phyloP scores from a whole-genome alignment of 2,888 invertebrate genomes.

The Dryococelus australis region DNA sequence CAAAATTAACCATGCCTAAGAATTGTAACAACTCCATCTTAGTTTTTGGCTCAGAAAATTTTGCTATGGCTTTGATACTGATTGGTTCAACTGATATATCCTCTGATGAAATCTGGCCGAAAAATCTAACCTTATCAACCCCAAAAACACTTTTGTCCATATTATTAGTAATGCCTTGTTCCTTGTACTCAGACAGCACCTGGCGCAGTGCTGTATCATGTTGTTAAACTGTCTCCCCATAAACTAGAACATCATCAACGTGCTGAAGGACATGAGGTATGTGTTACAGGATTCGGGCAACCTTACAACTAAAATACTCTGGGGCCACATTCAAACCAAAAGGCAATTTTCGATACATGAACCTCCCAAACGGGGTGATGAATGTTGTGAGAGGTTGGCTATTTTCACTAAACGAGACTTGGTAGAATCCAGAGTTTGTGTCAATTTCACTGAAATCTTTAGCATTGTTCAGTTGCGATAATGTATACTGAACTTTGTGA shows the following conservation, averaged over 20 bases:
- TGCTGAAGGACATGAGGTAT: neutral
- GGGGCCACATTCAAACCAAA: neutral
- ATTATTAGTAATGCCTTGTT: neutral
- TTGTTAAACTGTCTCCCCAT: neutral
- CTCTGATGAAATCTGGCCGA: neutral
- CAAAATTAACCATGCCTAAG: neutral
- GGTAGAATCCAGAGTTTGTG: neutral
- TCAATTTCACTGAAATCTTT: neutral
- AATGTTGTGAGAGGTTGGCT: neutral
- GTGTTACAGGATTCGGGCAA: neutral
- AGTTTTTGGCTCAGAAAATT: neutral
- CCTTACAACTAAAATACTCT: neutral
- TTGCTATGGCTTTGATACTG: neutral
- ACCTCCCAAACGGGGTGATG: slow-evolving; percentile 1
- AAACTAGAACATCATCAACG: neutral
- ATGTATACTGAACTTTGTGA: neutral
- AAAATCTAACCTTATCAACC: neutral
- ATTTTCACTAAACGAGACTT: neutral
- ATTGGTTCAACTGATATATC: neutral
- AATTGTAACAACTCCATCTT: neutral
- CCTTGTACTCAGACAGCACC: neutral
- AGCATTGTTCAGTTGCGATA: slow-evolving; percentile 8
- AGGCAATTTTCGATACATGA: neutral
- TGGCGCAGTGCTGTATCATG: neutral
- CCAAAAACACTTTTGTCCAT: neutral